These are phyloP conservation scores for Apamea sordens DNA, from an alignment of 2,888 invertebrate species.

Conservation along the genomic window DNA sequence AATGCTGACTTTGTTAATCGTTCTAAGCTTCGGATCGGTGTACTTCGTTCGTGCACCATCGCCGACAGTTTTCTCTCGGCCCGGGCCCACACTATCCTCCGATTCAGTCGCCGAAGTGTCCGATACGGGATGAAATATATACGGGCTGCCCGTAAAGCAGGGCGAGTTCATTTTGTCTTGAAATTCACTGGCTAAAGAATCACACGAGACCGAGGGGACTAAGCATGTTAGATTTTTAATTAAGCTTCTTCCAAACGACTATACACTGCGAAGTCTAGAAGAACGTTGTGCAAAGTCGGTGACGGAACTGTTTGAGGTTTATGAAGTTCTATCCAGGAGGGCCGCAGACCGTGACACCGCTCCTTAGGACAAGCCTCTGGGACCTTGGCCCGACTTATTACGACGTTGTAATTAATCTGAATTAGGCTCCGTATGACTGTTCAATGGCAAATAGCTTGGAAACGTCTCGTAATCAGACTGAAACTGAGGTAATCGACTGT, in stretches of 20 bases:
- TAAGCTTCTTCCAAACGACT: constrained; percentile 69
- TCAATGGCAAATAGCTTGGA: constrained; percentile 70
- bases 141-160: constrained; percentile 83
- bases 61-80: constrained; percentile 82
- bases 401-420: constrained; percentile 76
- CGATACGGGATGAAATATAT: constrained; percentile 86
- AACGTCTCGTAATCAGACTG: constrained; percentile 62
- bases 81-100: constrained; percentile 85
- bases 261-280: constrained; percentile 76
- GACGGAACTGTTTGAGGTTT: constrained; percentile 79
- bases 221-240: constrained; percentile 30
- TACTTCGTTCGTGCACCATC: constrained; percentile 83
- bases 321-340: constrained; percentile 74
- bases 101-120: constrained; percentile 88
- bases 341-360: constrained; percentile 80
- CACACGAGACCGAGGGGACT: constrained; percentile 17
- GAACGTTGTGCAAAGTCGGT: constrained; percentile 79
- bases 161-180: constrained; percentile 82
- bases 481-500: constrained; percentile 61
- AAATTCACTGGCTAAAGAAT: constrained; percentile 38
- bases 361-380: constrained; percentile 80
- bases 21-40: constrained; percentile 87
- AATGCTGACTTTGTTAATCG: constrained; percentile 88
- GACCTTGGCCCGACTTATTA: constrained; percentile 84
- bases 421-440: constrained; percentile 69